Conservation (phyloP, 2,113 vertebrate species). For the Balaeniceps rex region DNA sequence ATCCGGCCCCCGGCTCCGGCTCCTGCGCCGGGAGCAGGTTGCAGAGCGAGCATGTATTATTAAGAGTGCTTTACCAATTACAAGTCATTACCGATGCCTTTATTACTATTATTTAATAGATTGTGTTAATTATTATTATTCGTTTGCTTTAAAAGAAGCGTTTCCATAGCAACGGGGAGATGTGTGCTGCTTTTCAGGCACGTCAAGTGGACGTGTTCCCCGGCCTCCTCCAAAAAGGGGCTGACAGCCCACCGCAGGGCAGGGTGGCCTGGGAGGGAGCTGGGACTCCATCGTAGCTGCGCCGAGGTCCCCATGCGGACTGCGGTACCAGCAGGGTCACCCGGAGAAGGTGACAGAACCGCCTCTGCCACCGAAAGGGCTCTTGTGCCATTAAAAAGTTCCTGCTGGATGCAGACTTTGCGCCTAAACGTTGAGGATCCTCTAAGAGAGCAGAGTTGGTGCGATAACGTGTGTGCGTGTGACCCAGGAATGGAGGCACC, state of each 20-base stretch:
- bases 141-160: slow-evolving; percentile 5
- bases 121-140: background rate
- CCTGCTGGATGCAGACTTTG: background rate
- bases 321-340: background rate
- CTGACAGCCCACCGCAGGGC: background rate
- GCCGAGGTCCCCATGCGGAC: background rate
- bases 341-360: background rate
- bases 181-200: background rate
- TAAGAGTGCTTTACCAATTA: background rate
- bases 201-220: background rate
- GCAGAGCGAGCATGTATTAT: fast-evolving
- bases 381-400: background rate
- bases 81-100: background rate
- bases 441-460: background rate
- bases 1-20: background rate
- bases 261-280: background rate
- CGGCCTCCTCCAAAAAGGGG: background rate
- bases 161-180: slow-evolving; percentile 35
- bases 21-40: background rate
- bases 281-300: background rate
- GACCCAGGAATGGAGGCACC: background rate
- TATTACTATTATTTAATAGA: slow-evolving; percentile 27
- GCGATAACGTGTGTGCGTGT: fast-evolving
- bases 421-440: background rate
- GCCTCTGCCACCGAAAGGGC: background rate